These are phyloP conservation scores for Griposia aprilina DNA, from an alignment of 2,888 invertebrate genomes.

Conservation along the genomic window DNA sequence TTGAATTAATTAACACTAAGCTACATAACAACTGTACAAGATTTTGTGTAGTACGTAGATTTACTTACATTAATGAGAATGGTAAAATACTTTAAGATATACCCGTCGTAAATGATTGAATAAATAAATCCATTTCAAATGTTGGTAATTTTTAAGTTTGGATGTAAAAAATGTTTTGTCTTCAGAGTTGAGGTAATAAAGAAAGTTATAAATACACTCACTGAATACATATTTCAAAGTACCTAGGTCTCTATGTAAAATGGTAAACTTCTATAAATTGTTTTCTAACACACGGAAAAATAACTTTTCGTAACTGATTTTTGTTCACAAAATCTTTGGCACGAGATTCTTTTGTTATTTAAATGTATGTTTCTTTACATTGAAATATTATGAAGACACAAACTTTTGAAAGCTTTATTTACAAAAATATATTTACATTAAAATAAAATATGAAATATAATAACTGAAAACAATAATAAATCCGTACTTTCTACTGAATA, in stretches of 20 bases:
- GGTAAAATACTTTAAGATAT: conserved; percentile 66
- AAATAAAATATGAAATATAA: conserved; percentile 56
- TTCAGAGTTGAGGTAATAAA: conserved; percentile 24
- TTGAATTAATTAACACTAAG: conserved; percentile 71
- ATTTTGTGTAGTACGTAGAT: conserved; percentile 52
- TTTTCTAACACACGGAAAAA: conserved; percentile 39
- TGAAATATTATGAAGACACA: conserved; percentile 44
- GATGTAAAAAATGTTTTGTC: conserved; percentile 3
- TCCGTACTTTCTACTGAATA: conserved; percentile 37
- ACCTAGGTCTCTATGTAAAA: conserved; percentile 28
- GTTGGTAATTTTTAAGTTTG: conserved; percentile 17
- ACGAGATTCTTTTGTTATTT: conserved; percentile 63
- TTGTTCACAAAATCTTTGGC: conserved; percentile 71
- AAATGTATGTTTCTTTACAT: conserved; percentile 46
- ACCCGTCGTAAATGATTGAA: conserved; percentile 65
- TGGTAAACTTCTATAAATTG: conserved; percentile 49
- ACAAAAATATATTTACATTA: conserved; percentile 64
- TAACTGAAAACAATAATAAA: conserved; percentile 51
- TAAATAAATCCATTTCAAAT: conserved; percentile 52
- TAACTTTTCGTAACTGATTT: conserved; percentile 53
- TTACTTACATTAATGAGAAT: conserved; percentile 59
- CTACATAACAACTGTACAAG: conserved; percentile 86
- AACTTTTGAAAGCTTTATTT: conserved; percentile 52
- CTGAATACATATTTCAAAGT: conserved; percentile 24
- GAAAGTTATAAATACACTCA: conserved; percentile 16